Percentiles rank a stretch among this genome's conserved stretches.
Conservation (phyloP, 2,113 vertebrate species). For the Nesoenas mayeri region DNA sequence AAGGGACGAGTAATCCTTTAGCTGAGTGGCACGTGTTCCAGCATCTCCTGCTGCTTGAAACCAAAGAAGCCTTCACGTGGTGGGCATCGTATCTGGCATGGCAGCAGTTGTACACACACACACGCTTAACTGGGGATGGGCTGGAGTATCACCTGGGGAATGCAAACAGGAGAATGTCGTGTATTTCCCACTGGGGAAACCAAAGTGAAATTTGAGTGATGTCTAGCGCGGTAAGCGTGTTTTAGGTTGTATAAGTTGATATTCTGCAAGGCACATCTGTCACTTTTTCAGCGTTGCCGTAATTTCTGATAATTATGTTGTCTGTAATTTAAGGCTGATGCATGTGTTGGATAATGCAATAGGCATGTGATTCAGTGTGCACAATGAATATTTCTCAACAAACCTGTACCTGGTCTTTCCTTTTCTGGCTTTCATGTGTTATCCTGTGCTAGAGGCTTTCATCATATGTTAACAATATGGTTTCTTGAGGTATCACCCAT, state of each 20-base stretch:
- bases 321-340: neutral
- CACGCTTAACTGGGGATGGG: neutral
- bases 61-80: rapidly evolving
- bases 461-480: neutral
- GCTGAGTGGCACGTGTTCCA: neutral
- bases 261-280: neutral
- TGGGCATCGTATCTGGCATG: neutral
- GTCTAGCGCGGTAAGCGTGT: neutral
- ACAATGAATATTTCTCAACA: neutral
- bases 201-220: neutral
- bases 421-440: neutral
- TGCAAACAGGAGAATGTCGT: neutral
- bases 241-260: neutral
- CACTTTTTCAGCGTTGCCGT: neutral
- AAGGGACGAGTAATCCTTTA: neutral
- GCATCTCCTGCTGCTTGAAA: neutral
- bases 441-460: neutral
- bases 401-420: neutral
- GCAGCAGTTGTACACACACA: rapidly evolving
- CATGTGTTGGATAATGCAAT: neutral
- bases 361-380: neutral
- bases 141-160: neutral
- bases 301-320: neutral
- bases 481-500: neutral
- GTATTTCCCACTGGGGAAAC: neutral